Evolutionary conservation across 2,888 invertebrate genomes (phyloP).

Genomic region (Aspidiotus destructor): DNA sequence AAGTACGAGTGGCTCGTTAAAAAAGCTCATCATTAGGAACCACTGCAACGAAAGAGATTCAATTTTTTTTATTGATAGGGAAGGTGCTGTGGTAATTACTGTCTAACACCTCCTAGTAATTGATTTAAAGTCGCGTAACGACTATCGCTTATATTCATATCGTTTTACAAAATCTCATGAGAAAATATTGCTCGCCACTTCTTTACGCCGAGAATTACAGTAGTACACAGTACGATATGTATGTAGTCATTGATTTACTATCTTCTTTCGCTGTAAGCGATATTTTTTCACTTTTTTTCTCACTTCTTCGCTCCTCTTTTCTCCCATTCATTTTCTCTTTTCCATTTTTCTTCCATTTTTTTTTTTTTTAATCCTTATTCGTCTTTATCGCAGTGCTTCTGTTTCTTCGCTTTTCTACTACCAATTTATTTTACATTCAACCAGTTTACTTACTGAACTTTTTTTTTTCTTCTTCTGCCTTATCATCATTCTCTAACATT

Average conservation of each 20-base stretch:
- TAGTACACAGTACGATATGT: conserved; percentile 8
- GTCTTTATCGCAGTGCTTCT: conserved; percentile 3
- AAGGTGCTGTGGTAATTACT: conserved; percentile 35
- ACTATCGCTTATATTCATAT: conserved; percentile 31
- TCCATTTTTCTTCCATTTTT: neutral
- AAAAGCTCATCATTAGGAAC: conserved; percentile 6
- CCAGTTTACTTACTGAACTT: too few relatives aligned
- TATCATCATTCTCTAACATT: conserved; percentile 5
- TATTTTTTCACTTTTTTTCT: conserved; percentile 8
- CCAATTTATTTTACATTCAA: too few relatives aligned
- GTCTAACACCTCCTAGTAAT: conserved; percentile 33
- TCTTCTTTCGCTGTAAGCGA: conserved; percentile 7
- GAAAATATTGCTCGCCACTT: conserved; percentile 27
- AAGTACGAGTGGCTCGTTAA: too few relatives aligned
- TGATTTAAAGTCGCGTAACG: conserved; percentile 32
- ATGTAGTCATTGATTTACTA: conserved; percentile 20
- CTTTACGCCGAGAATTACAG: conserved; percentile 16
- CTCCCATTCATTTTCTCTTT: conserved; percentile 2
- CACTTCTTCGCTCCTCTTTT: conserved; percentile 16
- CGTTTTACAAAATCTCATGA: conserved; percentile 31
- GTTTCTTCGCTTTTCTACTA: neutral
- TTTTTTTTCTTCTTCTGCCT: conserved; percentile 5
- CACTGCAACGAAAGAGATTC: conserved; percentile 24
- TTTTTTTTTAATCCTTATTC: conserved; percentile 14
- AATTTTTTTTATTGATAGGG: conserved; percentile 29